These are phyloP conservation scores for Notechis scutatus DNA, from an alignment of 2,113 vertebrate species.

Conservation along the genomic window DNA sequence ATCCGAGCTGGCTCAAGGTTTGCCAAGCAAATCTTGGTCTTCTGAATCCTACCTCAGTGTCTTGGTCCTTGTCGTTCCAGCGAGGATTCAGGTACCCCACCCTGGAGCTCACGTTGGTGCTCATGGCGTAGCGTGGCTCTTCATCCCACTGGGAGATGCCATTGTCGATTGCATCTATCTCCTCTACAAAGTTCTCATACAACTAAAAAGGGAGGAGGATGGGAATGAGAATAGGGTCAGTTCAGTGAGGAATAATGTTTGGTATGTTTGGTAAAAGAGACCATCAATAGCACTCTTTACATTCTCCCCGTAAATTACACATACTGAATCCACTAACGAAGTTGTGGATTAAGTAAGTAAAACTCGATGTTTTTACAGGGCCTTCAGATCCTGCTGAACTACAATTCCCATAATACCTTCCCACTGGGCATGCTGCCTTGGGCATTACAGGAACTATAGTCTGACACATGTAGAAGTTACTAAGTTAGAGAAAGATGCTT, in stretches of 20 bases:
- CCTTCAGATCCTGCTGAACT: not conserved
- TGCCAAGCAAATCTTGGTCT: not conserved
- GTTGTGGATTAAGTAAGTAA: not conserved
- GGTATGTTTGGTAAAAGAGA: not conserved
- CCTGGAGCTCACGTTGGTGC: conserved; percentile 82
- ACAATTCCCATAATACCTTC: not conserved
- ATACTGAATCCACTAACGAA: not conserved
- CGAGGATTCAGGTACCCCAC: conserved; percentile 85
- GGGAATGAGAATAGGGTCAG: not conserved
- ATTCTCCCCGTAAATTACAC: not conserved
- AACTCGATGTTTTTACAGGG: not conserved
- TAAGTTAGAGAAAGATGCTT: not conserved
- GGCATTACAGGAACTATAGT: not conserved
- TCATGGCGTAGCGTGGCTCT: conserved; percentile 80
- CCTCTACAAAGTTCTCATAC: conserved; percentile 93
- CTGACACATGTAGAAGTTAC: not conserved
- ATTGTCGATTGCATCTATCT: conserved; percentile 91
- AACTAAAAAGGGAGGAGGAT: conserved; percentile 67
- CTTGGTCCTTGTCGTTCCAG: conserved; percentile 87
- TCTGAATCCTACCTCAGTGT: conserved; percentile 72
- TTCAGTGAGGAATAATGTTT: not conserved
- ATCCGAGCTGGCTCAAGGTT: not conserved
- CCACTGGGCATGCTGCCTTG: not conserved
- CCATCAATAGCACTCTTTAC: not conserved
- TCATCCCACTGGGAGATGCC: conserved; percentile 86